A percentile compares a stretch with the other conserved stretches of the same genome.
These are phyloP conservation scores for Drosophila arawakana DNA, from an alignment of 1,140 invertebrate genomes.

Conservation along the genomic window DNA sequence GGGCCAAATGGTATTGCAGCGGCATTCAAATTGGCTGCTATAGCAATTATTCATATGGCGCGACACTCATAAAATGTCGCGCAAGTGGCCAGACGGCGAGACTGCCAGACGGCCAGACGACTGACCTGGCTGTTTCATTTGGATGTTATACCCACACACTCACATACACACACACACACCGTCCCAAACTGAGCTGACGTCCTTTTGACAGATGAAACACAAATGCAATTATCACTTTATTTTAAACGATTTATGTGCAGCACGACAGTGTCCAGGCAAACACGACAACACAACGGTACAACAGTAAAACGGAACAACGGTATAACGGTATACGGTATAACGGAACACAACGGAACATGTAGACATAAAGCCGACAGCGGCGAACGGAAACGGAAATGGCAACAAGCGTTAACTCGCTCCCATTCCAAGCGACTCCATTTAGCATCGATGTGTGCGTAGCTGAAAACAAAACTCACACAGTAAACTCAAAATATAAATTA, in stretches of 20 bases:
- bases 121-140: conserved; percentile 22
- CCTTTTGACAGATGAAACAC: conserved; percentile 80
- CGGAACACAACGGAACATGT: conserved; percentile 55
- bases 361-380: conserved; percentile 71
- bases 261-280: conserved; percentile 57
- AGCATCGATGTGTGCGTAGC: conserved; percentile 18
- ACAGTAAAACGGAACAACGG: no score
- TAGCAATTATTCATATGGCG: conserved; percentile 81
- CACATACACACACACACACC: conserved; percentile 16
- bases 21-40: conserved; percentile 82
- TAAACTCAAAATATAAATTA: conserved; percentile 18
- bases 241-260: conserved; percentile 82
- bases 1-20: conserved; percentile 15
- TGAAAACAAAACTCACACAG: conserved; percentile 22
- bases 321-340: background rate
- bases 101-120: conserved; percentile 12
- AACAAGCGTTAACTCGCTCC: conserved; percentile 60
- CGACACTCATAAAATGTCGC: conserved; percentile 81
- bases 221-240: conserved; percentile 83
- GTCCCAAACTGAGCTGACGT: conserved; percentile 53
- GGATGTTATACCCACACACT: conserved; percentile 17
- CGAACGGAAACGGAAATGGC: conserved; percentile 80
- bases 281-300: conserved; percentile 25
- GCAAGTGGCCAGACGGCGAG: conserved; percentile 44
- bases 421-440: background rate